These are phyloP conservation scores for Malachius bipustulatus DNA, from an alignment of 2,888 invertebrate genomes.

Conservation along the genomic window DNA sequence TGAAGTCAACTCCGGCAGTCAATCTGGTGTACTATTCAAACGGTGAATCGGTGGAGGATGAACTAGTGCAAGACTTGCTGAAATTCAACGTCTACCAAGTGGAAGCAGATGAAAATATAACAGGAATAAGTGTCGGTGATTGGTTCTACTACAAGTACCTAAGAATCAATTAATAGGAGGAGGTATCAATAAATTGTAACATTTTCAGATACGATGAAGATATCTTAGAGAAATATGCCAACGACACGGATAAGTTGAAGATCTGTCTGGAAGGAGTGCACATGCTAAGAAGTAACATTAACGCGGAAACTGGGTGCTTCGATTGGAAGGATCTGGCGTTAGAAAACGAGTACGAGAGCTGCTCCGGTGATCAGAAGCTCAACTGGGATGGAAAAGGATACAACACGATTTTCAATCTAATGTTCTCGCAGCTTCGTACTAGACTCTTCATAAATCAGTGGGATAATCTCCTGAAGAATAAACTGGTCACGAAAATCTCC, in stretches of 20 bases:
- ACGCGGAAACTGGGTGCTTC: constrained; percentile 33
- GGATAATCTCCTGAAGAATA: constrained; percentile 30
- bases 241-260: constrained; percentile 16
- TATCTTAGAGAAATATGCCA: constrained; percentile 20
- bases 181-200: too few relatives aligned
- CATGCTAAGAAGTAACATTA: constrained; percentile 14
- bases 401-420: constrained; percentile 50
- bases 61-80: too few relatives aligned
- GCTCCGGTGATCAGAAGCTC: constrained; percentile 56
- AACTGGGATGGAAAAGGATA: constrained; percentile 68
- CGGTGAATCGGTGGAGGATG: too few relatives aligned
- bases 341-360: constrained; percentile 46
- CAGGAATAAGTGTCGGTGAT: too few relatives aligned
- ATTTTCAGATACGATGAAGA: constrained; percentile 23
- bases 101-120: too few relatives aligned
- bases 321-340: background rate
- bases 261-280: constrained; percentile 12
- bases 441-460: constrained; percentile 26
- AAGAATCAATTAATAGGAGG: too few relatives aligned
- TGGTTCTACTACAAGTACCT: too few relatives aligned
- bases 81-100: too few relatives aligned
- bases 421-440: constrained; percentile 33
- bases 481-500: constrained; percentile 28
- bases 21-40: too few relatives aligned
- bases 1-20: too few relatives aligned